phyloP scores from a whole-genome alignment of 2,113 vertebrate genomes.

The Urocynchramus pylzowi region DNA sequence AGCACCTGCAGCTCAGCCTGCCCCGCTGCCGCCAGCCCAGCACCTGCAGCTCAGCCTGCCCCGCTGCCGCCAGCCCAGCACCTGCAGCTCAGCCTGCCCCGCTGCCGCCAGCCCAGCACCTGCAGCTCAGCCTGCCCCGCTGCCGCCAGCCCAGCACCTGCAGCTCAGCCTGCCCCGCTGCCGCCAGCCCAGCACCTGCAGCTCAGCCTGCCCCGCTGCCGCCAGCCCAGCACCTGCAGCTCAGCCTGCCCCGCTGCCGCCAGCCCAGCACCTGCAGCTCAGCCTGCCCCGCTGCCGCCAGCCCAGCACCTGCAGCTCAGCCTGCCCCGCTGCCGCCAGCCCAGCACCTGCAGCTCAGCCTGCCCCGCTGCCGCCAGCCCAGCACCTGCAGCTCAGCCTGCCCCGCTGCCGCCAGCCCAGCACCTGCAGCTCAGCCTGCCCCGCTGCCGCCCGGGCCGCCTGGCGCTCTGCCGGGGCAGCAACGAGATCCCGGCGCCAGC shows the following conservation, averaged over 20 bases:
- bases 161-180: background rate
- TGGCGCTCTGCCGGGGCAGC: background rate
- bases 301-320: slow-evolving; percentile 26
- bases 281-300: background rate
- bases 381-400: slow-evolving; percentile 13
- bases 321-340: background rate
- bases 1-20: slow-evolving; percentile 13
- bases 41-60: slow-evolving; percentile 8
- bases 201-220: background rate
- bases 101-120: background rate
- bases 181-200: slow-evolving; percentile 5
- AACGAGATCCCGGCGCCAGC: background rate
- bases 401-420: background rate
- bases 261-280: slow-evolving; percentile 27
- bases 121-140: background rate
- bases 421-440: slow-evolving; percentile 8
- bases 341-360: slow-evolving; percentile 24
- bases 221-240: slow-evolving; percentile 18
- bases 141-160: background rate
- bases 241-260: background rate
- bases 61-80: background rate
- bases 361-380: background rate
- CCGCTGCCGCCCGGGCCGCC: no score
- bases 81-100: background rate
- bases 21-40: background rate